Percentiles rank a stretch among this genome's conserved stretches.
These are phyloP conservation scores for Apotomis capreana DNA, from an alignment of 2,888 invertebrate species.

Conservation along the genomic window DNA sequence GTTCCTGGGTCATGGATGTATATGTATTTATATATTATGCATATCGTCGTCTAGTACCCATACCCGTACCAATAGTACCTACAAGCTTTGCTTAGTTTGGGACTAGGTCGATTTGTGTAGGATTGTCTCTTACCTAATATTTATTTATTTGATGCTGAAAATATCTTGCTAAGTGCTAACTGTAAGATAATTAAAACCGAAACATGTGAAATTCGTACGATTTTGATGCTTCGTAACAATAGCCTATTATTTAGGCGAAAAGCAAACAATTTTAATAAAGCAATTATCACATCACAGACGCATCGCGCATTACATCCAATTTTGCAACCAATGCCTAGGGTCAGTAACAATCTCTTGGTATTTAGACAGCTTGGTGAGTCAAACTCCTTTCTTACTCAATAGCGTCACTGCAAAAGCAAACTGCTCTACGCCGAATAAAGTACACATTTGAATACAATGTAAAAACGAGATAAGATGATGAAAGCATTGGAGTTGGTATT, in stretches of 20 bases:
- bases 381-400: neutral
- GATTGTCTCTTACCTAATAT: no score
- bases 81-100: no score
- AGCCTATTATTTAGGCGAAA: neutral
- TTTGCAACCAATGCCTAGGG: conserved; percentile 1
- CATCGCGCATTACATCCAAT: neutral
- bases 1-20: no score
- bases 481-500: conserved; percentile 14
- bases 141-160: neutral
- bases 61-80: no score
- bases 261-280: neutral
- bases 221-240: no score
- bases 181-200: neutral
- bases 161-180: no score
- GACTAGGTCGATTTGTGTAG: no score
- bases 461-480: conserved; percentile 8
- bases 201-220: neutral
- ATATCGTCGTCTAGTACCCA: no score
- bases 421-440: conserved; percentile 11
- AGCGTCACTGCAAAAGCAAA: conserved; percentile 6
- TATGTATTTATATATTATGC: no score
- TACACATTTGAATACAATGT: conserved; percentile 15
- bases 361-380: conserved; percentile 4
- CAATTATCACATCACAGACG: neutral
- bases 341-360: conserved; percentile 17